phyloP scores from a whole-genome alignment of 1,140 invertebrate species.

The Drosophila prosaltans region DNA sequence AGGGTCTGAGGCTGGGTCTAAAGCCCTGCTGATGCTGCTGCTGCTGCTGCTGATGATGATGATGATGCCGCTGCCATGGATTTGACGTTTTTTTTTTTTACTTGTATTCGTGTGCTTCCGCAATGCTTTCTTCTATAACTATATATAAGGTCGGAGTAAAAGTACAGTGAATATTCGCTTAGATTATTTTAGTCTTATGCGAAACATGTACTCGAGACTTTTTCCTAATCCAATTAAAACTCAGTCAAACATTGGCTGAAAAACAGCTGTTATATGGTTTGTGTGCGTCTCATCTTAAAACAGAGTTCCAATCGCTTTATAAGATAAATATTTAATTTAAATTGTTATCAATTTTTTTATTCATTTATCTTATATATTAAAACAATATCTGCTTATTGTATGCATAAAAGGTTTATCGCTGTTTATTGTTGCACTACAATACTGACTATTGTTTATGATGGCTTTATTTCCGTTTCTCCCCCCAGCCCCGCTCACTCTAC shows the following conservation, averaged over 20 bases:
- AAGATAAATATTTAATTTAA: no score
- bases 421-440: slow-evolving; percentile 10
- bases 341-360: no score
- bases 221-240: no score
- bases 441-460: slow-evolving; percentile 32
- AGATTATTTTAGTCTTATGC: neutral
- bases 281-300: no score
- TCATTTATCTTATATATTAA: no score
- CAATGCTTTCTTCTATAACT: slow-evolving; percentile 40
- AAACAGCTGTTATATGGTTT: no score
- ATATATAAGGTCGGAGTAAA: neutral
- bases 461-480: neutral
- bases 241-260: no score
- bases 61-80: slow-evolving; percentile 32
- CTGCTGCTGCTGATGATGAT: neutral
- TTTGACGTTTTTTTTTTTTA: slow-evolving; percentile 25
- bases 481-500: neutral
- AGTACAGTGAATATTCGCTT: neutral
- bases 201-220: no score
- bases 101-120: slow-evolving; percentile 44
- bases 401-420: neutral
- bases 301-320: no score
- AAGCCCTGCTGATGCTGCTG: neutral
- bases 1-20: slow-evolving; percentile 46
- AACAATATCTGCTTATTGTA: no score